Percentiles rank a stretch among this genome's conserved stretches.
Conservation (phyloP, 2,888 invertebrate species). For the Cantharis flavilabris region DNA sequence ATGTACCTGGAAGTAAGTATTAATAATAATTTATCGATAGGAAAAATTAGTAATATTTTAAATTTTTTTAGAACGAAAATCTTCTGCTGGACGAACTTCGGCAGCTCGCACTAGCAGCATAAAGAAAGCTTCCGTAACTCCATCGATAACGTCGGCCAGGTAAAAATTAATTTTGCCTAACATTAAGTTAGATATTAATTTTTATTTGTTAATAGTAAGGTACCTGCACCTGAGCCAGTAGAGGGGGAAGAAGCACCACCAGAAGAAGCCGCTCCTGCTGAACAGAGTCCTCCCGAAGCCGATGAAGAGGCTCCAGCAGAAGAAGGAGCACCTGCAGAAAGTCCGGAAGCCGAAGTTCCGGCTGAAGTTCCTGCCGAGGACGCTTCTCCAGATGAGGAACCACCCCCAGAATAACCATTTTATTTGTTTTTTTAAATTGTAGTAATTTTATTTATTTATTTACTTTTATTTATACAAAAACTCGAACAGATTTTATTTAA, state of each 20-base stretch:
- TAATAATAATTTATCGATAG: background rate
- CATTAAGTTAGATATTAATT: background rate
- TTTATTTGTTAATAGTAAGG: background rate
- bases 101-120: background rate
- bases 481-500: no score
- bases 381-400: background rate
- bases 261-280: background rate
- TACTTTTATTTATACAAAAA: no score
- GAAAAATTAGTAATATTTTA: background rate
- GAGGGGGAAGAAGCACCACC: background rate
- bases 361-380: background rate
- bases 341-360: constrained; percentile 10
- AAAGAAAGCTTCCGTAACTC: background rate
- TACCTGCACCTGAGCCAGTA: background rate
- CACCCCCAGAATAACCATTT: background rate
- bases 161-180: background rate
- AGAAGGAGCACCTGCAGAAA: constrained; percentile 9
- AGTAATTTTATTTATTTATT: no score
- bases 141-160: background rate
- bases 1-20: background rate
- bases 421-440: background rate
- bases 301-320: constrained; percentile 11
- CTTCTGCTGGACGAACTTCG: background rate
- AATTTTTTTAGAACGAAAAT: background rate
- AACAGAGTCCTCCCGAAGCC: background rate